Conservation (phyloP, 1,140 invertebrate species). For the Zaprionus gabonicus region DNA sequence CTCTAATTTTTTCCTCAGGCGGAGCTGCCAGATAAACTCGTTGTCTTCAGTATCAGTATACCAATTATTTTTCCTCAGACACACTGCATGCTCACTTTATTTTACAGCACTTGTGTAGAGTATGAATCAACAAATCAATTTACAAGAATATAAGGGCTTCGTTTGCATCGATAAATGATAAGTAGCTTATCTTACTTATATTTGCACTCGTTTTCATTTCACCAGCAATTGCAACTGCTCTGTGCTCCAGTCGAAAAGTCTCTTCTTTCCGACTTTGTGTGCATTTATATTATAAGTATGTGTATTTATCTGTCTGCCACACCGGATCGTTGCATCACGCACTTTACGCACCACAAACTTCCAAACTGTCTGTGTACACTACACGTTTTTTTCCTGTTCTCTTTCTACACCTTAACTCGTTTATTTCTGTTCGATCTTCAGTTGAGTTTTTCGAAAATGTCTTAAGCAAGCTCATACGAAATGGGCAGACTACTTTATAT, state of each 20-base stretch:
- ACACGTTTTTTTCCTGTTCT: slow-evolving; percentile 25
- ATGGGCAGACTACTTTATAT: slow-evolving; percentile 30
- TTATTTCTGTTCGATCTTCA: slow-evolving; percentile 13
- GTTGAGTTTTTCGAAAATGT: slow-evolving; percentile 31
- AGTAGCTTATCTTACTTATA: background rate
- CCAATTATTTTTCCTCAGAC: background rate
- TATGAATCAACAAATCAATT: background rate
- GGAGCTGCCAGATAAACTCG: background rate
- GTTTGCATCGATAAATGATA: background rate
- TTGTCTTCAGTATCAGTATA: background rate
- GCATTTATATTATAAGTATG: slow-evolving; percentile 7
- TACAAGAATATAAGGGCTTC: background rate
- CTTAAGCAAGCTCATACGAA: slow-evolving; percentile 13
- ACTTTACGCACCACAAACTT: slow-evolving; percentile 20
- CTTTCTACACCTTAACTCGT: slow-evolving; percentile 45
- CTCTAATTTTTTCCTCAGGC: background rate
- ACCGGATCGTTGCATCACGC: background rate
- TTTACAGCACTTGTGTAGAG: background rate
- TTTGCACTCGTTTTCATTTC: background rate
- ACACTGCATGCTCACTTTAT: background rate
- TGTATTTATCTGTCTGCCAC: background rate
- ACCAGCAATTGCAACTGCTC: background rate
- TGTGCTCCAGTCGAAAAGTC: background rate
- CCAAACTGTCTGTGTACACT: slow-evolving; percentile 31
- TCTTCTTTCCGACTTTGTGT: background rate